Evolutionary conservation across 2,888 invertebrate genomes (phyloP), one percentile per base, ranked within the genome.

Genomic region (Macrosoma leucophasiata): DNA sequence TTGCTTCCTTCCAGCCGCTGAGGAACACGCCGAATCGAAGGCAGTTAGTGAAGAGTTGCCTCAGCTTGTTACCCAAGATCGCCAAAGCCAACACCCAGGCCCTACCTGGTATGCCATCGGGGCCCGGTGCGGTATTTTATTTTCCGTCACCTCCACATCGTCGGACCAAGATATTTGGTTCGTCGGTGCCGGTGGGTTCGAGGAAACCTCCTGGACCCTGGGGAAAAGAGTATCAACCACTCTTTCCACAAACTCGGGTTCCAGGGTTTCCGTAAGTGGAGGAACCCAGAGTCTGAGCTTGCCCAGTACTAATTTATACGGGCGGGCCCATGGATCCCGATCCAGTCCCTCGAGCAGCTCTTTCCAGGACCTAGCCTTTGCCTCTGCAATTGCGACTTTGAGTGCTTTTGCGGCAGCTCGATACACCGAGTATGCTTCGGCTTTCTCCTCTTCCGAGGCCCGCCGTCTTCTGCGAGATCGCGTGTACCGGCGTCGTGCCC

Each of bases 201-300:
- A 22, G n/a, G n/a, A n/a, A 5, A 9, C 12, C 5, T 21, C 20
- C 3, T 13, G 6, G 22, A 15, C 10, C 10, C 15, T 13, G 2
- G 29, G 29, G 12, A 34, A 34, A 5, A 35, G 32, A 6, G 2
- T 11, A 12, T 22, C 10, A 10, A 38, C 9, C 4, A 24, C 18
- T n/a, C n/a, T n/a, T n/a, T n/a, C n/a, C n/a, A n/a, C n/a, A n/a
- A n/a, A n/a, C n/a, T n/a, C n/a, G n/a, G 38, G 29, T 4, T 29
- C 21, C n/a, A 33, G 12, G 0, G 23, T 33, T 14, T 26, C 29
- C 13, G 38, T 33, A 29, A n/a, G n/a, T n/a, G n/a, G n/a, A n/a
- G n/a, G n/a, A n/a, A n/a, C n/a, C n/a, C n/a, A n/a, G n/a, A n/a
- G 31, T 11, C 39, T 18, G 6, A 38, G 29, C 19, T 33, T 38